Percentiles rank a stretch among this genome's conserved stretches.
Conservation (phyloP, 2,113 vertebrate species). For the Paralichthys olivaceus region DNA sequence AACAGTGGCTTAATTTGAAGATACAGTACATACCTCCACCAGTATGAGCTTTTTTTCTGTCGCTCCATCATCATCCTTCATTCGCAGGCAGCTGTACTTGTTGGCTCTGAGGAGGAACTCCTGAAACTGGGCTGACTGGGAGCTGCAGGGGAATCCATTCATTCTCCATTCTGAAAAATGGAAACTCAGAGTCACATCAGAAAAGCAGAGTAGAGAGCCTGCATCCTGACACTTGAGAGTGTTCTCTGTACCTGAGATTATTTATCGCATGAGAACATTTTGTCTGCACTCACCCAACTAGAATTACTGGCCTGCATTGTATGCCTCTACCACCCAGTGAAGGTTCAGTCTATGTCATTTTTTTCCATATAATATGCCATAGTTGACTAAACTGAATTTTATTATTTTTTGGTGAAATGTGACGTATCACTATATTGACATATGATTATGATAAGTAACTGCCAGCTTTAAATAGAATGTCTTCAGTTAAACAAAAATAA, state of each 20-base stretch:
- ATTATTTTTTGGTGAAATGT: neutral
- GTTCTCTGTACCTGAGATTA: neutral
- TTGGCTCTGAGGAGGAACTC: conserved; percentile 94
- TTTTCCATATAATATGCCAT: neutral
- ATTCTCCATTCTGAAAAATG: conserved; percentile 80
- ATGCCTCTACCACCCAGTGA: no score
- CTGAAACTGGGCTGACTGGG: conserved; percentile 88
- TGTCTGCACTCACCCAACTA: neutral
- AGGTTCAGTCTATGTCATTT: no score
- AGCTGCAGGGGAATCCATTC: conserved; percentile 80
- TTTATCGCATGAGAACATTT: neutral
- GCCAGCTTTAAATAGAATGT: neutral
- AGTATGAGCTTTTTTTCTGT: conserved; percentile 89
- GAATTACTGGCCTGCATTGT: neutral
- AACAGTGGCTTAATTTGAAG: neutral
- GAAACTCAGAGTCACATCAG: neutral
- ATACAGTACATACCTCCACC: conserved; percentile 85
- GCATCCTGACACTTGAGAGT: neutral
- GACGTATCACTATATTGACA: neutral
- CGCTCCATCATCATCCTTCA: conserved; percentile 84
- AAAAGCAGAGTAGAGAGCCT: neutral
- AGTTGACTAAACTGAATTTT: neutral
- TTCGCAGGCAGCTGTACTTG: conserved; percentile 92
- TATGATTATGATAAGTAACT: no score
- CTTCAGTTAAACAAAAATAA: neutral